Percentiles rank a stretch among this genome's conserved stretches.
Evolutionary conservation across 2,888 invertebrate species (phyloP).

Genomic region (Entomobrya proxima): DNA sequence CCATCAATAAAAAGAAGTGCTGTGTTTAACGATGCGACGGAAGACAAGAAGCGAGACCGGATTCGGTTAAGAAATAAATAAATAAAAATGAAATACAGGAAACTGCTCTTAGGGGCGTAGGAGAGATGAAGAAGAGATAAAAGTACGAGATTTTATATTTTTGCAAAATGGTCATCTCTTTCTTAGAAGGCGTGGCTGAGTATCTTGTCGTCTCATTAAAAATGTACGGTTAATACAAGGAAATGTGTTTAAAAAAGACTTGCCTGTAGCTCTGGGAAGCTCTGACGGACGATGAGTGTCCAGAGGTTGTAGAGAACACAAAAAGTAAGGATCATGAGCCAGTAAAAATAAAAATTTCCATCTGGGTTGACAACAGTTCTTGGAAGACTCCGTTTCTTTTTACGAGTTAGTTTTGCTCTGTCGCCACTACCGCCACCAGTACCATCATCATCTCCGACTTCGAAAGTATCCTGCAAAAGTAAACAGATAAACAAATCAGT

Average conservation of each 20-base stretch:
- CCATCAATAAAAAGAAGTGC: neutral
- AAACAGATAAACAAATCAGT: neutral
- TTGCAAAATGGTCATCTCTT: constrained; percentile 8
- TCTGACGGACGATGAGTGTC: constrained; percentile 96
- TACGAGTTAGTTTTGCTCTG: constrained; percentile 80
- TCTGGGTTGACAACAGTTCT: constrained; percentile 94
- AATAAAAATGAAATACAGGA: neutral
- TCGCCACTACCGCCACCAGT: constrained; percentile 81
- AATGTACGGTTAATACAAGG: too few relatives aligned
- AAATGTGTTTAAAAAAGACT: constrained; percentile 32
- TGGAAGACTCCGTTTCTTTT: constrained; percentile 82
- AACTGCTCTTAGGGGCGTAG: neutral
- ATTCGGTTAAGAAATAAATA: too few relatives aligned
- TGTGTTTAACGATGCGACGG: neutral
- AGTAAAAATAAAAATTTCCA: constrained; percentile 96
- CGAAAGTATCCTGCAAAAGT: constrained; percentile 78
- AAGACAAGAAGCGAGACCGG: neutral
- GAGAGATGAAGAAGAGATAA: neutral
- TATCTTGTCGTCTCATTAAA: neutral
- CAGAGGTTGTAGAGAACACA: constrained; percentile 96
- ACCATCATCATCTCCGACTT: constrained; percentile 77
- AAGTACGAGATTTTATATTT: neutral
- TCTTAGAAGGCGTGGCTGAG: neutral
- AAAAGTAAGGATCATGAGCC: constrained; percentile 91
- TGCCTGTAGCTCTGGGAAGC: constrained; percentile 92